Conservation (phyloP, 2,888 invertebrate genomes). For the Drepana falcataria region DNA sequence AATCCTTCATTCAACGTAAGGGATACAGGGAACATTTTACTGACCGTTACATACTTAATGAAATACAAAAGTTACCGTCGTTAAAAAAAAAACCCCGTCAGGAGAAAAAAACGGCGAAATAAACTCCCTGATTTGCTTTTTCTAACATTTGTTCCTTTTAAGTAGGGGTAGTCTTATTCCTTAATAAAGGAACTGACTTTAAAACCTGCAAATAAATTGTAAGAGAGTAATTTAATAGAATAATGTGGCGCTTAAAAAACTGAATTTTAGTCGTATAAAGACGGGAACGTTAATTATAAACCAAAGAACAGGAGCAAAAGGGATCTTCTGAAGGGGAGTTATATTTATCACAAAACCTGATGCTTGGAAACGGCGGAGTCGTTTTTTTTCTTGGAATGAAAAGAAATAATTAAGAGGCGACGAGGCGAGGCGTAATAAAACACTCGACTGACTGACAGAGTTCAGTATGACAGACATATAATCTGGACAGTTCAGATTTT, state of each 20-base stretch:
- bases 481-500: conserved; percentile 37
- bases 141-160: too few relatives aligned
- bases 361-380: conserved; percentile 47
- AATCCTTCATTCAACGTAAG: too few relatives aligned
- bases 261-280: conserved; percentile 35
- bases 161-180: too few relatives aligned
- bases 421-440: conserved; percentile 68
- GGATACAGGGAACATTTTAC: too few relatives aligned
- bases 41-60: too few relatives aligned
- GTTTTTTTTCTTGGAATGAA: conserved; percentile 59
- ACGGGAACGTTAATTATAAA: conserved; percentile 54
- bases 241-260: conserved; percentile 18
- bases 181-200: neutral
- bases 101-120: too few relatives aligned
- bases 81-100: too few relatives aligned
- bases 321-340: conserved; percentile 50
- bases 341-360: conserved; percentile 72
- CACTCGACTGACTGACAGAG: conserved; percentile 64
- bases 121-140: too few relatives aligned
- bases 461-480: conserved; percentile 40
- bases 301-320: conserved; percentile 27
- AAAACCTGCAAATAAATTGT: neutral
- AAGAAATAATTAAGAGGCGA: conserved; percentile 69
- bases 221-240: neutral
- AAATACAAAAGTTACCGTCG: too few relatives aligned